Evolutionary conservation across 2,888 invertebrate genomes (phyloP), one percentile per base, ranked within the genome.

Genomic region (Coelinius sp.): DNA sequence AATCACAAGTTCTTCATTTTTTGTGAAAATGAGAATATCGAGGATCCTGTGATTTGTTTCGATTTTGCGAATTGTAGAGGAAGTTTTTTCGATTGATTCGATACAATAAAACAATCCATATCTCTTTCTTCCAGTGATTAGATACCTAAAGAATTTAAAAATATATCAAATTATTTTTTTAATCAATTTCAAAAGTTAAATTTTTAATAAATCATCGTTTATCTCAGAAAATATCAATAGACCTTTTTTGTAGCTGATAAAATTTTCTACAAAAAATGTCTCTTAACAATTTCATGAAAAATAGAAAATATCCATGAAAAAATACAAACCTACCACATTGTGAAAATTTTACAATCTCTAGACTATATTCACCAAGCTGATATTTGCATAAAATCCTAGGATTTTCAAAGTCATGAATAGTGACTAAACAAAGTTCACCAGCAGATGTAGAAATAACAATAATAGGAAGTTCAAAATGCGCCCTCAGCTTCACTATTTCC

Each of bases 271-370:
- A n/a, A n/a, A n/a, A n/a, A n/a, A n/a, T n/a, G n/a, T n/a, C n/a
- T n/a, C n/a, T n/a, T n/a, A n/a, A n/a, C n/a, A n/a, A n/a, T n/a
- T n/a, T n/a, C n/a, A n/a, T n/a, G n/a, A n/a, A n/a, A n/a, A 44
- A 12, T 41, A 10, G 53, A 31, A 31, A 71, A 59, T 70, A 64
- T 53, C 68, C 2, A 41, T 17, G 8, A 49, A 35, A n/a, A 25
- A 24, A 69, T 73, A 77, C 73, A 24, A 69, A 79, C 78, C 77
- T 81, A 53, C 82, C 83, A 63, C 78, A 79, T 6, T 75, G 78
- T 1, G 86, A 86, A 70, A 86, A 83, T 73, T 81, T 86, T 10
- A 85, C 49, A 0, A 84, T 22, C 75, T 87, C 82, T 65, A 87
- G 56, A 5, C 75, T 68, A 1, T 73, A 76, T 0, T 22, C 62